Percentiles rank a stretch among this genome's conserved stretches.
Evolutionary conservation across 2,888 invertebrate species (phyloP).

Genomic region (Alloscopus bannaensis): DNA sequence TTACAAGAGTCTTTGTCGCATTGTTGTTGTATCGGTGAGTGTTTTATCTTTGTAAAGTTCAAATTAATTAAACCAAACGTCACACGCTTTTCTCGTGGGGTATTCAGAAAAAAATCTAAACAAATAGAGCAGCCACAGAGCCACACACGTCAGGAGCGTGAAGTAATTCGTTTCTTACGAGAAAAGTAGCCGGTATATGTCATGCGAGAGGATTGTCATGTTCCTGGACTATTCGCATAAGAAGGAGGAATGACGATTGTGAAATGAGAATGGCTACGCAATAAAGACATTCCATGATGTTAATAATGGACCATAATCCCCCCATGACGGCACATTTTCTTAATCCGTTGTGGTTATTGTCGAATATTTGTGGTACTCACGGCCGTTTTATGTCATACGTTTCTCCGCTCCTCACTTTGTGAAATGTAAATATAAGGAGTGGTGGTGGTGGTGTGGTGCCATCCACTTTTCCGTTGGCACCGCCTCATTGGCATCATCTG

Average conservation of each 20-base stretch:
- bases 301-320: conserved; percentile 71
- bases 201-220: too few relatives aligned
- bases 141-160: too few relatives aligned
- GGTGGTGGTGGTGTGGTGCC: conserved; percentile 12
- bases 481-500: conserved; percentile 59
- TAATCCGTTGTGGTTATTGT: conserved; percentile 70
- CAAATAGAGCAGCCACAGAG: too few relatives aligned
- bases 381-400: conserved; percentile 54
- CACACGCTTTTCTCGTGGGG: too few relatives aligned
- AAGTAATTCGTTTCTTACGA: neutral
- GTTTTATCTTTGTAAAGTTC: too few relatives aligned
- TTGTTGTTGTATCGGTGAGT: neutral
- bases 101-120: too few relatives aligned
- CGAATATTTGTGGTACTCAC: conserved; percentile 67
- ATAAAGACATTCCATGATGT: conserved; percentile 72
- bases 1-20: neutral
- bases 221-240: too few relatives aligned
- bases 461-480: conserved; percentile 8
- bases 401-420: conserved; percentile 22
- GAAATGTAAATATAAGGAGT: conserved; percentile 28
- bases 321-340: conserved; percentile 68
- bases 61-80: too few relatives aligned
- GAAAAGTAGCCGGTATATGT: neutral
- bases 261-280: conserved; percentile 69
- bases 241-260: conserved; percentile 45